Evolutionary conservation across 2,113 vertebrate genomes (phyloP), one percentile per base, ranked within the genome.

Genomic region (Cyprinodon variegatus): DNA sequence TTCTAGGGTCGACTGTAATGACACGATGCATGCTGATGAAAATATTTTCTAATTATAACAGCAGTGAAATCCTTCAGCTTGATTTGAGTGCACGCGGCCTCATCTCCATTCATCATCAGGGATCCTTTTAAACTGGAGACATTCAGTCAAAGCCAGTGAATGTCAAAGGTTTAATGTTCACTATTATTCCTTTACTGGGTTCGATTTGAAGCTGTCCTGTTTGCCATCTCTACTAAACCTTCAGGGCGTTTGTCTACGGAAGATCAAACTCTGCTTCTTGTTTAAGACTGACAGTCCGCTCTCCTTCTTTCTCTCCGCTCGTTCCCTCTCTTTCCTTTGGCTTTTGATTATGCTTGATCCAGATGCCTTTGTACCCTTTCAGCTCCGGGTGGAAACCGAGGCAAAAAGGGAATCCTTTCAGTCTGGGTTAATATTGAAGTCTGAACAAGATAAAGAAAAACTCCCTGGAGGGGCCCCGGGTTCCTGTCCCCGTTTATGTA

Each of bases 391-490:
- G 83, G 75, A 85, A 82, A 84, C 68, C 36, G 68, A 70, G 70
- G 87, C 57, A 38, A 87, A 82, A 72, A 92, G 72, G 29, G 74
- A 89, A 90, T 86, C 83, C 87, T 92, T 94, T 93, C 89, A 94
- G 83, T 72, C 79, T 78, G 59, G 82, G 86, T 93, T 93, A 92
- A 90, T 83, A 83, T 89, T 81, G 85, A 79, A 79, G 87, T 72
- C 70, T 78, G 80, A 82, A 64, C 78, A 79, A 70, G 78, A 89
- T 83, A 85, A 90, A 89, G 83, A 76, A 89, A 72, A 45, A 20
- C 0, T 78, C 85, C 86, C 29, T 29, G 7, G 12, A 74, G 88
- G 91, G 37, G 59, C 61, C 40, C 72, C 75, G 57, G 82, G 76
- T 78, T 45, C 75, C 70, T 81, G 83, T 87, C 84, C 85, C 89